Percentiles rank a stretch among this genome's conserved stretches.
Conservation (phyloP, 2,113 vertebrate species). For the Ptilonorhynchus violaceus region DNA sequence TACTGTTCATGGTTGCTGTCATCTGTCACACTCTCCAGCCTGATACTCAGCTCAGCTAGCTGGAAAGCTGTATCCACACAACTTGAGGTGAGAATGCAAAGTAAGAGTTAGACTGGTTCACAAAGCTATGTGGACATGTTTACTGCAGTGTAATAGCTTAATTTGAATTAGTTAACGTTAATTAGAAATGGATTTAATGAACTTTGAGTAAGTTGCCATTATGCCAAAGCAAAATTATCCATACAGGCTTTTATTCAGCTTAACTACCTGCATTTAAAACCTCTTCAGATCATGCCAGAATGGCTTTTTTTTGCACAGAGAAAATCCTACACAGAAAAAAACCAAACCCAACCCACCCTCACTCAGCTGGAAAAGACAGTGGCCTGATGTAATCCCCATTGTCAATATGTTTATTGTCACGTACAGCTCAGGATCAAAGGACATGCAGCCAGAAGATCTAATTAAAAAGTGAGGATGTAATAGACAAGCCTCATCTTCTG, state of each 20-base stretch:
- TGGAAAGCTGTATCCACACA: not conserved
- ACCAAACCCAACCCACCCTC: not conserved
- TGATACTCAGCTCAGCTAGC: not conserved
- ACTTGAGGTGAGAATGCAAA: not conserved
- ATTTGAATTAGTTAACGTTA: slow-evolving; percentile 16
- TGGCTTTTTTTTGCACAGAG: not conserved
- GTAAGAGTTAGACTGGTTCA: not conserved
- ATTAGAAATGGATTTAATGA: slow-evolving; percentile 58
- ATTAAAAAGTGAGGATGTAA: slow-evolving; percentile 60
- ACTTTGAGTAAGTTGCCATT: slow-evolving; percentile 30
- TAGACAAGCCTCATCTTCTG: slow-evolving; percentile 47
- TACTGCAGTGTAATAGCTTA: not conserved
- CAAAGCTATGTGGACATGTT: not conserved
- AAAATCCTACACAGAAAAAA: not conserved
- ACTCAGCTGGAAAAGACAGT: not conserved
- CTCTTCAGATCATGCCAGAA: not conserved
- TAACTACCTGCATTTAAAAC: not conserved
- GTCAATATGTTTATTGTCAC: slow-evolving; percentile 30
- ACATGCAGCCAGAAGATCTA: slow-evolving; percentile 24
- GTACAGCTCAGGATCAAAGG: slow-evolving; percentile 49
- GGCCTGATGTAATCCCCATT: not conserved
- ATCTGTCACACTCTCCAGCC: not conserved
- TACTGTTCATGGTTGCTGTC: not conserved
- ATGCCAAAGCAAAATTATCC: slow-evolving; percentile 1
- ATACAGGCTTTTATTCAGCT: not conserved